Base-by-base conservation (phyloP, 2,797 vertebrate species). In the Pempheris klunzingeri region DNA sequence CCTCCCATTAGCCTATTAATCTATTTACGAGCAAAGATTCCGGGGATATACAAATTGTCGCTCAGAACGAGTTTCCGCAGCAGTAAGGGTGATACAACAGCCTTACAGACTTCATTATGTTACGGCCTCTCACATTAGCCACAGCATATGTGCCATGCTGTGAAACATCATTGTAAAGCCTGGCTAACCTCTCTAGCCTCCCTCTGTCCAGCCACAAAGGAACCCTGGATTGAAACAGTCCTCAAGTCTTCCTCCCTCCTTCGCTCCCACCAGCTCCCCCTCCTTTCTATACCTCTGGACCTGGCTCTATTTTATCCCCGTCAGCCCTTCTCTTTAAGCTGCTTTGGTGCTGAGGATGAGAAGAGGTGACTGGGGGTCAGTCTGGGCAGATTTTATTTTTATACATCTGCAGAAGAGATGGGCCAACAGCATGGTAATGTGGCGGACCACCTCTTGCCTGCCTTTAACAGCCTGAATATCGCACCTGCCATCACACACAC, bases 61-160 rank as follows among this genome's bases (percentile, higher is more conserved):
- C 52, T 77, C 77, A 69, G 83, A 65, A 49, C 13, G 39, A 83
- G 77, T 87, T 90, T 87, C 79, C 60, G 79, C 77, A 53, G 72
- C 58, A 65, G 74, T 34, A 65, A 76, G 62, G 84, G 73, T 54
- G 68, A 78, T 67, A 65, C 71, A 43, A 28, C 80, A 46, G 70
- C 75, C 63, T 74, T 60, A 17, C 69, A 62, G 73, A 77, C 69
- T 80, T 86, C 78, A 88, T 88, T 88, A 85, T 74, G 81, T 80
- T 63, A 81, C 18, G 38, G 71, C 69, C 77, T 81, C 80, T 78
- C 80, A 59, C 73, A 78, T 83, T 71, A 84, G 62, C 52, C 22
- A 26, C 71, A 57, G 38, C 4, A 15, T 36, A 39, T 13, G 59
- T 75, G 53, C 55, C 77, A 71, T 71, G 50, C 73, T 77, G 81